These are phyloP conservation scores for Lophius americanus DNA, from an alignment of 2,797 vertebrate genomes.

Conservation along the genomic window DNA sequence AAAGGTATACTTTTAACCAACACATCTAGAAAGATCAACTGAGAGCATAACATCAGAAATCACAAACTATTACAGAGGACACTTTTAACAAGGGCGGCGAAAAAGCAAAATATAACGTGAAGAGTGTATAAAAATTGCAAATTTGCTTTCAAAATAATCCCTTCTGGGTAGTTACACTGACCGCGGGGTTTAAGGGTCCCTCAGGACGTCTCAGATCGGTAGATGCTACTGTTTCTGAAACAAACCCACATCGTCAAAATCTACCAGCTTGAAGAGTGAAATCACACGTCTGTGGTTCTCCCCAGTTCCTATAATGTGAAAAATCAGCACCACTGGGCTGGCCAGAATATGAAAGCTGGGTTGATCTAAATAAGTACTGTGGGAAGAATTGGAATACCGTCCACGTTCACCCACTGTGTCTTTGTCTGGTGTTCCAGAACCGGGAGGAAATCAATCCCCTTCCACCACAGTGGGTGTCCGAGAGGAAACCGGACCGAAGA, in stretches of 20 bases:
- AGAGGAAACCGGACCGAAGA: constrained; percentile 51
- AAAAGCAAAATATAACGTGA: constrained; percentile 59
- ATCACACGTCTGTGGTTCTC: constrained; percentile 26
- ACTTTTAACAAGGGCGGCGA: constrained; percentile 33
- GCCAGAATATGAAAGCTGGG: constrained; percentile 47
- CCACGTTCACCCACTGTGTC: constrained; percentile 49
- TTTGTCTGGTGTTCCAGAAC: constrained; percentile 59
- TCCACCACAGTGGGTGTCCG: constrained; percentile 53
- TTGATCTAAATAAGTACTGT: constrained; percentile 53
- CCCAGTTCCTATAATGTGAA: constrained; percentile 52
- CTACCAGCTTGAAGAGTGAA: constrained; percentile 17
- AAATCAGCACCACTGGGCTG: constrained; percentile 67
- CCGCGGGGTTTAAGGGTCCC: constrained; percentile 41
- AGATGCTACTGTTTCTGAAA: constrained; percentile 78
- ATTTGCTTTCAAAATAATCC: constrained; percentile 67
- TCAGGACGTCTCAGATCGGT: constrained; percentile 68
- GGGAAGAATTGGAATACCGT: constrained; percentile 34
- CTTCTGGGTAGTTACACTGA: constrained; percentile 51
- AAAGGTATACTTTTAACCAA: constrained; percentile 66
- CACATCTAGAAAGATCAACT: constrained; percentile 62
- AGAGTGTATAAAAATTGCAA: constrained; percentile 71
- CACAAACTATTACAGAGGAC: constrained; percentile 47
- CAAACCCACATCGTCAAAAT: constrained; percentile 34
- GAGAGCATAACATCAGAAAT: constrained; percentile 53
- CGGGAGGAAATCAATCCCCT: constrained; percentile 60